These are phyloP conservation scores for Bombylius major DNA, from an alignment of 2,888 invertebrate genomes.

Conservation along the genomic window DNA sequence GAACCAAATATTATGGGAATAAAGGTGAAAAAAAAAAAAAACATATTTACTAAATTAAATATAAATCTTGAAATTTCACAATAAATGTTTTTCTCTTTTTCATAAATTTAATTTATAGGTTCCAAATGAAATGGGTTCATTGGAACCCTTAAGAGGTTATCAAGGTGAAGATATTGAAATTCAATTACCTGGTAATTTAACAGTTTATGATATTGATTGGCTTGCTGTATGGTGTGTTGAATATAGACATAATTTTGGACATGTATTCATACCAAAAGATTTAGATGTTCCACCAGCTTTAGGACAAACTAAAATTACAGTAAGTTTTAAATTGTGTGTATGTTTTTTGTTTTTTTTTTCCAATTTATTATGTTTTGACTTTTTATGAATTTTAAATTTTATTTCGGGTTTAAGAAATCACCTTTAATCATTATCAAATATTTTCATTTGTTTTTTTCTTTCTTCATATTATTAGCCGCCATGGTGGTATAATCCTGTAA, in stretches of 20 bases:
- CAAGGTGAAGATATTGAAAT: slow-evolving; percentile 88
- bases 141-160: slow-evolving; percentile 69
- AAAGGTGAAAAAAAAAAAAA: slow-evolving; percentile 44
- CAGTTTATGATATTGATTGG: slow-evolving; percentile 87
- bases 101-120: slow-evolving; percentile 39
- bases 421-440: slow-evolving; percentile 5
- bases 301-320: slow-evolving; percentile 82
- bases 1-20: slow-evolving; percentile 70
- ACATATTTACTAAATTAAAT: background rate
- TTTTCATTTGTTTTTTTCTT: slow-evolving; percentile 15
- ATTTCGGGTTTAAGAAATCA: background rate
- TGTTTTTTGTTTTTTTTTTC: background rate
- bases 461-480: slow-evolving; percentile 50
- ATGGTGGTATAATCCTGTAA: slow-evolving; percentile 90
- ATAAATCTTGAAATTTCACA: background rate
- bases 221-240: slow-evolving; percentile 85
- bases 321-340: slow-evolving; percentile 38
- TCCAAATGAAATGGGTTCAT: slow-evolving; percentile 77
- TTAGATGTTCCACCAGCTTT: slow-evolving; percentile 81
- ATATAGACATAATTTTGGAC: slow-evolving; percentile 80
- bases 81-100: background rate
- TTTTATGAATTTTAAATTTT: background rate
- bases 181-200: slow-evolving; percentile 68
- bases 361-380: background rate
- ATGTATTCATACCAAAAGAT: slow-evolving; percentile 75